phyloP scores from a whole-genome alignment of 2,797 vertebrate species.

The Clarias platycephalus region DNA sequence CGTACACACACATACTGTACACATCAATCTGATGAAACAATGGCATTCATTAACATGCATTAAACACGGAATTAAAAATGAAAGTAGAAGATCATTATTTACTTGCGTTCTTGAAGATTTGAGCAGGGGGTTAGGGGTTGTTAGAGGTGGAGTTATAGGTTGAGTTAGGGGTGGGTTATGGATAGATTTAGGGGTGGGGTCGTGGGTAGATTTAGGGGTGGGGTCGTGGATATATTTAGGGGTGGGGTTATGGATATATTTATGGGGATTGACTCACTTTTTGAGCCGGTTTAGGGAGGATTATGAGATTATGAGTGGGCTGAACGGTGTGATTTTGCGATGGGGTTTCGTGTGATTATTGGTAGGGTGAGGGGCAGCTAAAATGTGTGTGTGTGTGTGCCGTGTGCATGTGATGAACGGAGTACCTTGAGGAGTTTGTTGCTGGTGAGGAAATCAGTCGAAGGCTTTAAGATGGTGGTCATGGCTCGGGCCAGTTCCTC shows the following conservation, averaged over 20 bases:
- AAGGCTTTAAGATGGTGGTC: conserved; percentile 95
- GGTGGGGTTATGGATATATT: neutral
- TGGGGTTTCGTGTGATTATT: no score
- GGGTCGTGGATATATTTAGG: no score
- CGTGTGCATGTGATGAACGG: no score
- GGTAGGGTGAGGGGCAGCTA: neutral
- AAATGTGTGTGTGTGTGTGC: neutral
- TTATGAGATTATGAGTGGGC: no score
- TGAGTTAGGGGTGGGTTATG: neutral
- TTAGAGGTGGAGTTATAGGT: neutral
- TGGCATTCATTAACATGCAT: no score
- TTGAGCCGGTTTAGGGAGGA: no score
- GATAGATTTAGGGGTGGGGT: neutral
- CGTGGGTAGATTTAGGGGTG: neutral
- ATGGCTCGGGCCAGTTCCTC: conserved; percentile 96
- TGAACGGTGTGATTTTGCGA: no score
- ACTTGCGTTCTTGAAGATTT: no score
- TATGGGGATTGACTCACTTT: no score
- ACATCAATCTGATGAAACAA: neutral
- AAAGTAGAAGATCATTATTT: neutral
- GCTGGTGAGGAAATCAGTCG: conserved; percentile 95
- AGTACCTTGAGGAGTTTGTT: conserved; percentile 96
- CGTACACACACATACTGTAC: conserved; percentile 36
- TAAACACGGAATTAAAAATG: neutral
- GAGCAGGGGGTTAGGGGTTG: neutral